Evolutionary conservation across 2,113 vertebrate genomes (phyloP).

Genomic region (Aptenodytes patagonicus): DNA sequence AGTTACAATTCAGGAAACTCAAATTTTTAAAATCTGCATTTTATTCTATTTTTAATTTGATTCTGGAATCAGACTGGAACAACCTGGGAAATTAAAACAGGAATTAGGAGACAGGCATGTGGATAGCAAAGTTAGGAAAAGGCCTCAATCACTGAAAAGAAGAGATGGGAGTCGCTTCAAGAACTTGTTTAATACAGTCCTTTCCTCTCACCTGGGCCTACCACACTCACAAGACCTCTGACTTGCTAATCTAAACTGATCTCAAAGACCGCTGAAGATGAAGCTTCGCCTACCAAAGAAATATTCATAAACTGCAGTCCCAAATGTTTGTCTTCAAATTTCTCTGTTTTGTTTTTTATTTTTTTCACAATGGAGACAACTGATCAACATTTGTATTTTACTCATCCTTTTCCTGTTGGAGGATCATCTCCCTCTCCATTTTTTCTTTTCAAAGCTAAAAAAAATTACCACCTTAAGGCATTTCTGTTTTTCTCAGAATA

Average conservation of each 20-base stretch:
- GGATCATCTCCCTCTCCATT: not conserved
- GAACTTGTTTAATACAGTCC: not conserved
- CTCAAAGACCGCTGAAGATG: not conserved
- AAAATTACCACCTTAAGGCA: not conserved
- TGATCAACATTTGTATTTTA: not conserved
- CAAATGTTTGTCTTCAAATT: not conserved
- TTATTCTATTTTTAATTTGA: not conserved
- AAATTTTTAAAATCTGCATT: not conserved
- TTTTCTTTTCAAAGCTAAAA: not conserved
- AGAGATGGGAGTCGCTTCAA: not conserved
- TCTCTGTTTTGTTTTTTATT: too few species aligned
- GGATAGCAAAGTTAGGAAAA: not conserved
- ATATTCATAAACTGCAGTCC: not conserved
- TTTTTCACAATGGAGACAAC: not conserved
- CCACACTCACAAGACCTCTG: not conserved
- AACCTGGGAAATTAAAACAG: not conserved
- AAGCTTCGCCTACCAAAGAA: not conserved
- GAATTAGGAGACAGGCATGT: not conserved
- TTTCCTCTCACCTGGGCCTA: not conserved
- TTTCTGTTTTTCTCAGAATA: not conserved
- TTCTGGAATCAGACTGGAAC: not conserved
- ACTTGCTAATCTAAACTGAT: not conserved
- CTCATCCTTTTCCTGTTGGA: not conserved
- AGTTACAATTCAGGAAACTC: not conserved
- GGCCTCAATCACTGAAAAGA: not conserved